phyloP scores from a whole-genome alignment of 2,797 vertebrate species.

The Fistularia tabacaria region DNA sequence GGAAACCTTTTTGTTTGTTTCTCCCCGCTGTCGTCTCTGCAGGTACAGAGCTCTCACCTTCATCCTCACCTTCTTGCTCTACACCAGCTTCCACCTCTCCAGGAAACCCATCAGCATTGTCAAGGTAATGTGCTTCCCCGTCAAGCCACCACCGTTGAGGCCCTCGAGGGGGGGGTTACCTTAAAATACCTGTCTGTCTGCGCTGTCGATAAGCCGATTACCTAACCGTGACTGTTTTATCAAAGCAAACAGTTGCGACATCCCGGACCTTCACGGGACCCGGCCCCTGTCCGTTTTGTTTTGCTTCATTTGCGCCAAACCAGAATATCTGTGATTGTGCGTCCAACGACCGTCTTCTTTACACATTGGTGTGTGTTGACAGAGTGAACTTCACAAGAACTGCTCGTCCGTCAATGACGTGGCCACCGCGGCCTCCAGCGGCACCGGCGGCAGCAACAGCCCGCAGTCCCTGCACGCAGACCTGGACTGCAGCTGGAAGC shows the following conservation, averaged over 20 bases:
- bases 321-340: too few relatives aligned
- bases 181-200: too few relatives aligned
- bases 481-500: slow-evolving; percentile 87
- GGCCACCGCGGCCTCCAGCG: slow-evolving; percentile 12
- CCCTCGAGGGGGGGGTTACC: too few relatives aligned
- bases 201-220: too few relatives aligned
- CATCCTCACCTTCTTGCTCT: slow-evolving; percentile 87
- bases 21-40: slow-evolving; percentile 27
- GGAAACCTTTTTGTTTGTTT: background rate
- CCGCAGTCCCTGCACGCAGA: slow-evolving; percentile 58
- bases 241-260: too few relatives aligned
- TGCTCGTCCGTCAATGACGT: slow-evolving; percentile 72
- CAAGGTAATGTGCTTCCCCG: slow-evolving; percentile 75
- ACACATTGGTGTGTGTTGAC: slow-evolving; percentile 25
- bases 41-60: slow-evolving; percentile 89
- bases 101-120: slow-evolving; percentile 95
- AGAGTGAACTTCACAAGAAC: slow-evolving; percentile 94
- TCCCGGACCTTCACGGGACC: too few relatives aligned
- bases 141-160: background rate
- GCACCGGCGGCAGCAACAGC: background rate
- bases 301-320: too few relatives aligned
- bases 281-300: too few relatives aligned
- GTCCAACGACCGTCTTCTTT: background rate
- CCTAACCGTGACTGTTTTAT: too few relatives aligned
- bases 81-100: slow-evolving; percentile 91